Conservation (phyloP, 2,888 invertebrate genomes). For the Tipula helvola region DNA sequence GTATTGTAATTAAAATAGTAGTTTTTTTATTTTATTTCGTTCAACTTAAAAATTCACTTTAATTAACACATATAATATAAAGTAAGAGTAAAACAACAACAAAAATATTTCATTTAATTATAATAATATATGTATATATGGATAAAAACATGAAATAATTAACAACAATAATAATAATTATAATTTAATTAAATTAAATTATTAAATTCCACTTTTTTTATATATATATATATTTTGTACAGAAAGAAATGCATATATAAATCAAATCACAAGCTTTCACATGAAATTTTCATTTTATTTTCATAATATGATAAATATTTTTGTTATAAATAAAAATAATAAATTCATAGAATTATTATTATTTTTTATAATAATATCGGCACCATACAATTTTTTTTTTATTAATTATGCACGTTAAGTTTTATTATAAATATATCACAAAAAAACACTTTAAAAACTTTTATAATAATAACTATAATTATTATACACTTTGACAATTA, state of each 20-base stretch:
- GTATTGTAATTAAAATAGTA: background rate
- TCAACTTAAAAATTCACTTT: background rate
- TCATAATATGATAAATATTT: background rate
- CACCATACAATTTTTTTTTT: background rate
- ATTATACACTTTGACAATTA: background rate
- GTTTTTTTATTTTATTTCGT: background rate
- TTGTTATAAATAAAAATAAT: background rate
- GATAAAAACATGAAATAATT: conserved; percentile 6
- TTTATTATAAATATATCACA: background rate
- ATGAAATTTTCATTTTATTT: conserved; percentile 5
- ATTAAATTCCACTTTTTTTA: conserved; percentile 9
- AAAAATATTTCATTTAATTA: background rate
- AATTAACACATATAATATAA: background rate
- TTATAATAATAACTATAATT: background rate
- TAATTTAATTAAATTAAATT: background rate
- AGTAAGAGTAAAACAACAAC: background rate
- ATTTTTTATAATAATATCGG: background rate
- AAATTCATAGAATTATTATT: conserved; percentile 7
- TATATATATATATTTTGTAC: background rate
- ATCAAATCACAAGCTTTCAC: conserved; percentile 9
- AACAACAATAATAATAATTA: conserved; percentile 6
- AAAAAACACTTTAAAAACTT: background rate
- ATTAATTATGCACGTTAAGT: background rate
- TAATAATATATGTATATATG: background rate
- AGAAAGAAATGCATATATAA: background rate